Evolutionary conservation across 2,888 invertebrate genomes (phyloP).

Genomic region (Thecocarcelia acutangulata): DNA sequence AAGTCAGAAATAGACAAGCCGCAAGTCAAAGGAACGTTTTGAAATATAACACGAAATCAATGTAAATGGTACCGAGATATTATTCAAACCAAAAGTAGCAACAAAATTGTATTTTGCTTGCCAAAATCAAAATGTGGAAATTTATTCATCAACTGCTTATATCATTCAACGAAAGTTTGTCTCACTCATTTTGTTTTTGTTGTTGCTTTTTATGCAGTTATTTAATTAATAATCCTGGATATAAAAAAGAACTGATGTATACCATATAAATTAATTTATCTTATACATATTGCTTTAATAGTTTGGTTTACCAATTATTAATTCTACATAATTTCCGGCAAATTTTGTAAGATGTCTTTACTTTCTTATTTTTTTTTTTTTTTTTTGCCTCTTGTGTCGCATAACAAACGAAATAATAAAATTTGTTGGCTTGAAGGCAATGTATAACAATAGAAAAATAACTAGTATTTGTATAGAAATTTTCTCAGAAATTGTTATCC

Average conservation of each 20-base stretch:
- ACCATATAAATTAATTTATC: constrained; percentile 14
- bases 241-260: not conserved
- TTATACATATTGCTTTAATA: constrained; percentile 28
- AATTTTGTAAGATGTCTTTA: too few relatives aligned
- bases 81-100: too few relatives aligned
- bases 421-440: constrained; percentile 29
- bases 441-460: constrained; percentile 44
- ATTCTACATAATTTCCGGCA: not conserved
- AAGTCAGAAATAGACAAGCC: too few relatives aligned
- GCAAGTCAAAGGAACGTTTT: too few relatives aligned
- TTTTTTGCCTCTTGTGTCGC: not conserved
- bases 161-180: too few relatives aligned
- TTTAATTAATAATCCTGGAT: constrained; percentile 20
- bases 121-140: too few relatives aligned
- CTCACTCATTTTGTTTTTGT: too few relatives aligned
- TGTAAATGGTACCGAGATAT: too few relatives aligned
- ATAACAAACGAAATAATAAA: constrained; percentile 1
- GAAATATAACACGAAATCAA: too few relatives aligned
- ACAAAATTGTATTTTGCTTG: too few relatives aligned
- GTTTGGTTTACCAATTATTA: constrained; percentile 33
- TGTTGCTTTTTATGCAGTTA: too few relatives aligned
- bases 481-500: constrained; percentile 22
- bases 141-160: too few relatives aligned
- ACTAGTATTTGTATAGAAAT: constrained; percentile 10
- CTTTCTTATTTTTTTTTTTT: not conserved